Evolutionary conservation across 2,797 vertebrate genomes (phyloP), one percentile per base, ranked within the genome.

Genomic region (Rhodeus uyekii): DNA sequence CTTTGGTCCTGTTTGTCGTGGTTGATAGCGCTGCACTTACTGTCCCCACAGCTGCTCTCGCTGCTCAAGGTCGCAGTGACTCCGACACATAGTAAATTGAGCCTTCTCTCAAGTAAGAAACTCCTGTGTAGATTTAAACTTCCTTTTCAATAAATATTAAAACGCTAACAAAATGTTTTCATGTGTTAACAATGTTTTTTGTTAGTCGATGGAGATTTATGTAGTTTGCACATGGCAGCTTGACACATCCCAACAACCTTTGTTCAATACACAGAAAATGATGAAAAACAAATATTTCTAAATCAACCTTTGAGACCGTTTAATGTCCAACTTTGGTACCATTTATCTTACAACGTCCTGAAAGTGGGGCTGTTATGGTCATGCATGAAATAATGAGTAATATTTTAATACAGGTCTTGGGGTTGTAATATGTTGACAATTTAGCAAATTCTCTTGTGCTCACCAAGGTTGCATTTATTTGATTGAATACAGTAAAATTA

Each of bases 41-140:
- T 67, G 67, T 71, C 72, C 22, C 19, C 48, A 53, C 74, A 85
- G 83, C 79, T 85, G 83, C 79, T 64, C 36, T 78, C 58, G 27
- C 32, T 27, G n/a, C n/a, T 78, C 79, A 85, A 85, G 60, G 74
- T 72, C 83, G 76, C 71, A 61, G 58, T 50, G 55, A 78, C 34
- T 82, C 80, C 14, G 60, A 80, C 8, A 69, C 36, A 8, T 5
- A 32, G 60, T 44, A 81, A 65, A 64, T 32, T 2, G 50, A 74
- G 53, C 58, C 34, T 81, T 8, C 46, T 44, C 39, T 69, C 48
- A 8, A 27, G 10, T n/a, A 32, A 73, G 18, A 4, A 53, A 55
- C 16, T 78, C 9, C n/a, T 18, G 6, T n/a, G 29, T 7, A 12
- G 69, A 38, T 24, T 27, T 58, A 27, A 19, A 39, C 14, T 38